Base-by-base conservation (phyloP, 2,113 vertebrate genomes). In the Danionella cerebrum region DNA sequence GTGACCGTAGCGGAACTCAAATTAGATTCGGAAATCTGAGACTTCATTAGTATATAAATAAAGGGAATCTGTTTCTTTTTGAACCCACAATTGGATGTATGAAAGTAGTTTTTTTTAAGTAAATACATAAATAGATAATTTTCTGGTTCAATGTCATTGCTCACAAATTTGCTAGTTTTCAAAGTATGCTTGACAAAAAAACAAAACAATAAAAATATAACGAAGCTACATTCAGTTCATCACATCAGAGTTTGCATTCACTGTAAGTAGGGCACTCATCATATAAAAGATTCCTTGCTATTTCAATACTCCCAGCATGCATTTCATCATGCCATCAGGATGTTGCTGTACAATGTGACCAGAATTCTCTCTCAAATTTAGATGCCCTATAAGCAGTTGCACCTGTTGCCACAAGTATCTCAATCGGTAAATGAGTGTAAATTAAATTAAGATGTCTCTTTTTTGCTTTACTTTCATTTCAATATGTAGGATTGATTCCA, bases 351-450 rank as follows among this genome's bases (percentile, higher is more conserved):
- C 60, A 64, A 11, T 48, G 44, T 24, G 13, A 48, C 44, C n/a
- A n/a, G n/a, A n/a, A n/a, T 64, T 64, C 29, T 48, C 19, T 64
- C 60, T 64, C 60, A 64, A 35, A 18, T 48, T 48, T 6, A 64
- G 60, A 50, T 9, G 4, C 36, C 44, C 13, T 31, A 35, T 64
- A 64, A 35, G 60, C 60, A 64, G 60, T 44, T 64, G 60, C 13
- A 9, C 11, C 60, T 64, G 44, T 64, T 64, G 42, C 59, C 60
- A 64, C 41, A 64, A 35, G 48, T 64, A 48, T 64, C 42, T 50
- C 12, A 64, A 10, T n/a, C n/a, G n/a, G n/a, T n/a, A n/a, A n/a
- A n/a, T n/a, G n/a, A n/a, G n/a, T n/a, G n/a, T n/a, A n/a, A n/a
- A n/a, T n/a, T n/a, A n/a, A n/a, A n/a, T n/a, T n/a, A n/a, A n/a